These are phyloP conservation scores for Notarius lentiginosus DNA, from an alignment of 2,113 vertebrate genomes.

Conservation along the genomic window DNA sequence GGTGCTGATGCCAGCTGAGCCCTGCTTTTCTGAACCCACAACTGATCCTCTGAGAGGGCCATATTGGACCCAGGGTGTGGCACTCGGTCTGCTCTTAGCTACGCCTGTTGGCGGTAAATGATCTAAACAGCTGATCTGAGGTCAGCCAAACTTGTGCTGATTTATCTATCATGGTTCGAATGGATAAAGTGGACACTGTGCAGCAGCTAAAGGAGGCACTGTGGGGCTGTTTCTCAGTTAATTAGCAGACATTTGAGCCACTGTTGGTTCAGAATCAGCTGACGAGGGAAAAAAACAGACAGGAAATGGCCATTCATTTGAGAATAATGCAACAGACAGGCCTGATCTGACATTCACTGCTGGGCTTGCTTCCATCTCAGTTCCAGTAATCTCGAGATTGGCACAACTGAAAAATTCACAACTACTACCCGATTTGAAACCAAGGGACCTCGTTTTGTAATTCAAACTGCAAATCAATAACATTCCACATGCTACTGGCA, in stretches of 20 bases:
- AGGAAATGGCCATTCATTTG: conserved; percentile 40
- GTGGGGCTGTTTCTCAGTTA: conserved; percentile 22
- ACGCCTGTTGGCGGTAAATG: conserved; percentile 9
- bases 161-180: background rate
- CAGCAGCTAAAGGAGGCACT: conserved; percentile 3
- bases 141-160: background rate
- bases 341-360: conserved; percentile 30
- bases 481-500: background rate
- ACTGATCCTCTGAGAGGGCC: conserved; percentile 15
- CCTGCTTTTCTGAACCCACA: conserved; percentile 17
- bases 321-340: conserved; percentile 35
- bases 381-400: conserved; percentile 31
- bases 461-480: background rate
- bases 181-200: conserved; percentile 2
- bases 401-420: conserved; percentile 7
- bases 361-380: conserved; percentile 26
- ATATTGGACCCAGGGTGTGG: conserved; percentile 14
- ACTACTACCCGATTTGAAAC: background rate
- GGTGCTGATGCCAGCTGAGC: conserved; percentile 38
- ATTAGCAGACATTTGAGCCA: conserved; percentile 26
- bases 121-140: conserved; percentile 1
- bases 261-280: conserved; percentile 33
- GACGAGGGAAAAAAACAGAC: conserved; percentile 32
- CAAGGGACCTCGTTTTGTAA: background rate
- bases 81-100: background rate